Base-by-base conservation (phyloP, 1,140 invertebrate species). In the Gryllus bimaculatus region DNA sequence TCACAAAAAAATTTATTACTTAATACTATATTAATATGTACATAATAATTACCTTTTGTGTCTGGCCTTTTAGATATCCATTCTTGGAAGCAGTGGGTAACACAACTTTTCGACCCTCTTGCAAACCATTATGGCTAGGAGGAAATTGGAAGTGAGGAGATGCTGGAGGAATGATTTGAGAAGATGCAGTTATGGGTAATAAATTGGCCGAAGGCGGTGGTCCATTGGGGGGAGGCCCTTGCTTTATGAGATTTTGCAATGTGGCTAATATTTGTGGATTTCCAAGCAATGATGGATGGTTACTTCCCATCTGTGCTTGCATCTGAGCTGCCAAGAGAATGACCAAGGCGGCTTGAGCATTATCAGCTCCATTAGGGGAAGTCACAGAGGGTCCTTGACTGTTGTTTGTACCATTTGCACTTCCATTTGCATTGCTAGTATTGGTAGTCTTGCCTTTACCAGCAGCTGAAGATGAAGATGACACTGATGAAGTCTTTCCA, bases 301-400 rank as follows among this genome's bases (percentile, higher is more conserved):
- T 81, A 77, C 48, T 81, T 48, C 82, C 80, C 75, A 81, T 82
- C 80, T 83, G 81, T 39, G 78, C 73, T 78, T 82, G 82, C 80
- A 84, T 81, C 77, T 85, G 85, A 74, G 83, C 82, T 15, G 85
- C 84, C 20, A 86, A 79, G 1, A 86, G 82, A 76, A 86, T 83
- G 21, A 85, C 82, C 21, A 81, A 26, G 26, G 80, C 80, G 20
- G 80, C 80, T 48, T 79, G 80, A 13, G 80, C 78, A 79, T 81
- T 81, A 13, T 81, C 78, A 39, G 73, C 54, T 15, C n/a, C 47
- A 12, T n/a, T 48, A 20, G 78, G 5, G 8, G 76, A 8, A 73
- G 73, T 18, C n/a, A 74, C n/a, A 3, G 18, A 13, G n/a, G 47
- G n/a, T 20, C n/a, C 48, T 39, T 76, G 74, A 18, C 13, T 48